These are phyloP conservation scores for Mimachlamys varia DNA, from an alignment of 2,888 invertebrate genomes.

Conservation along the genomic window DNA sequence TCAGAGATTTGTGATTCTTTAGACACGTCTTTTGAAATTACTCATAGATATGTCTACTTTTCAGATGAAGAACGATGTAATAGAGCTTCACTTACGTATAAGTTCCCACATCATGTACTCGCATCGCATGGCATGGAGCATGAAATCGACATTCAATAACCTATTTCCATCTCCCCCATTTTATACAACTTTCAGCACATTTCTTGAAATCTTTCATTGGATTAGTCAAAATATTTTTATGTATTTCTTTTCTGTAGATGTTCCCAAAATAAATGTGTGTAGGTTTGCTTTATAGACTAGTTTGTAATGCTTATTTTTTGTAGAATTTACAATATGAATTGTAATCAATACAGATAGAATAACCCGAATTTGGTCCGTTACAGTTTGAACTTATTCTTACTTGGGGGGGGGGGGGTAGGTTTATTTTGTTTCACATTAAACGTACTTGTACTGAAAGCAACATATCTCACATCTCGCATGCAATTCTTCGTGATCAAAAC, in stretches of 20 bases:
- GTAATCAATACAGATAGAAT: too few species aligned
- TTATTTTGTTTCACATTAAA: too few species aligned
- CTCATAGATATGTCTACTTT: background rate
- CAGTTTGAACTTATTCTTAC: too few species aligned
- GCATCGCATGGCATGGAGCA: constrained; percentile 28
- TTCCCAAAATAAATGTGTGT: background rate
- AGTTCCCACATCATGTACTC: background rate
- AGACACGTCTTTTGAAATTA: background rate
- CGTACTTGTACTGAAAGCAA: too few species aligned
- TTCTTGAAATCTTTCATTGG: background rate
- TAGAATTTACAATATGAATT: too few species aligned
- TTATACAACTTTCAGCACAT: background rate
- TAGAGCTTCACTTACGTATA: background rate
- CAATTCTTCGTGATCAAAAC: too few species aligned
- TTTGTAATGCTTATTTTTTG: too few species aligned
- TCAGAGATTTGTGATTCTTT: too few species aligned
- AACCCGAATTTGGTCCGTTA: too few species aligned
- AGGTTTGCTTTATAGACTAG: background rate
- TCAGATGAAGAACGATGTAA: constrained; percentile 34
- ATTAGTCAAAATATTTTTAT: background rate
- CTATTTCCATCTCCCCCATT: background rate
- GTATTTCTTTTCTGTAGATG: background rate
- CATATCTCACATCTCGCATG: too few species aligned
- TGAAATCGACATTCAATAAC: background rate
- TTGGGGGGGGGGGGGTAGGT: too few species aligned